A percentile compares a stretch with the other conserved stretches of the same genome.
Conservation (phyloP, 2,888 invertebrate genomes). For the Myopa testacea region DNA sequence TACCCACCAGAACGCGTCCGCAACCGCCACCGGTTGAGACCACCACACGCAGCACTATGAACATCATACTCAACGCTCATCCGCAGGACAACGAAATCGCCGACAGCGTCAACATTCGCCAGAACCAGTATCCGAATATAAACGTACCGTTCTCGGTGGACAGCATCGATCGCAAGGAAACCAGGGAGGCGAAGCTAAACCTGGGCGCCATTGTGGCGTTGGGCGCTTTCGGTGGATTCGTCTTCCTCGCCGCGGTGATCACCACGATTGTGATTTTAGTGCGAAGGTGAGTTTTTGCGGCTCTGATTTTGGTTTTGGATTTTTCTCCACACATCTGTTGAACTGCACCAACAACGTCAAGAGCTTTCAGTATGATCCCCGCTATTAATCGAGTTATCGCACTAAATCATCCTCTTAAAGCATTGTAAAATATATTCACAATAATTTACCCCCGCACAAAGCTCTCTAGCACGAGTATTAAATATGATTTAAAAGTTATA, state of each 20-base stretch:
- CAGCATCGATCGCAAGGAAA: conserved; percentile 71
- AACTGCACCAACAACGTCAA: conserved; percentile 21
- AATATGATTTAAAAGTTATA: not conserved
- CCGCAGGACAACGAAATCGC: conserved; percentile 85
- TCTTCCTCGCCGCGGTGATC: conserved; percentile 88
- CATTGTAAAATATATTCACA: not conserved
- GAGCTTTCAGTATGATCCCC: not conserved
- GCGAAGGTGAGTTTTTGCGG: conserved; percentile 76
- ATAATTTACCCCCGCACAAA: too few relatives aligned
- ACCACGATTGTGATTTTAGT: conserved; percentile 90
- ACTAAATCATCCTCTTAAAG: not conserved
- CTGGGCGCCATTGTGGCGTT: conserved; percentile 89
- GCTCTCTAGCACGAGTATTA: too few relatives aligned
- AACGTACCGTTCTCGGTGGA: conserved; percentile 76
- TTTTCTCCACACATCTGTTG: not conserved
- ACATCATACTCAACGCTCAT: conserved; percentile 74
- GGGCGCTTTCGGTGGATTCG: conserved; percentile 91
- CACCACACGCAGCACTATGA: conserved; percentile 66
- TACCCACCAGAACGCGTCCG: conserved; percentile 52
- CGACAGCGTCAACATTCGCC: conserved; percentile 70
- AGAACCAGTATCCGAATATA: conserved; percentile 76
- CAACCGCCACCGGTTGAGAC: conserved; percentile 53
- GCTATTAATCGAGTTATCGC: not conserved
- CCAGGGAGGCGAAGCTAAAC: conserved; percentile 77
- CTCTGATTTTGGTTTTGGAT: conserved; percentile 18